These are phyloP conservation scores for Drosophila histrio DNA, from an alignment of 2,888 invertebrate species.

Conservation along the genomic window DNA sequence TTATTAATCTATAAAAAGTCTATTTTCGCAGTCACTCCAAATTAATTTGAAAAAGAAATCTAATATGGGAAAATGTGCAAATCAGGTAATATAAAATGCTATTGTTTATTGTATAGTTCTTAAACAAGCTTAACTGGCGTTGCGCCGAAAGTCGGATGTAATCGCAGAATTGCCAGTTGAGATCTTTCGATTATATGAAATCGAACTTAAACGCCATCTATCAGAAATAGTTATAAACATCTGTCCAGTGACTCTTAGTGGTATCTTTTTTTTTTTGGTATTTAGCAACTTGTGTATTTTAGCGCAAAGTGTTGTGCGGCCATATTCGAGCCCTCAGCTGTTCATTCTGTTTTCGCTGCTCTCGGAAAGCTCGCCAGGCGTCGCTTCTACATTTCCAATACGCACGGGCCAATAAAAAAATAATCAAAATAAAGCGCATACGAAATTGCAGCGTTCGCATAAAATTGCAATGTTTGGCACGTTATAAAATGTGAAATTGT, in stretches of 20 bases:
- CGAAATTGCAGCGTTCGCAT: conserved; percentile 20
- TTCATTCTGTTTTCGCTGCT: conserved; percentile 54
- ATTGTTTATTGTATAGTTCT: background rate
- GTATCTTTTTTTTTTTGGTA: conserved; percentile 20
- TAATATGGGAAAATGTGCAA: too few species aligned
- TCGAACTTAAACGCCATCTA: conserved; percentile 10
- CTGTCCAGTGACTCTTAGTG: rapidly evolving
- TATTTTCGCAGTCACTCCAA: background rate
- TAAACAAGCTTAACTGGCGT: too few species aligned
- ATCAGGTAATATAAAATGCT: too few species aligned
- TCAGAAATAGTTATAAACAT: background rate
- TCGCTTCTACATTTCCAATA: conserved; percentile 17
- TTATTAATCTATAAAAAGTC: background rate
- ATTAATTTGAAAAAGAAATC: too few species aligned
- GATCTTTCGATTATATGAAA: too few species aligned
- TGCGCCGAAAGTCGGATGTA: too few species aligned
- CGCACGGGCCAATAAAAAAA: conserved; percentile 6
- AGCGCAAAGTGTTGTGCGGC: background rate
- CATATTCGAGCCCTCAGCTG: conserved; percentile 37
- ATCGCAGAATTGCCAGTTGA: too few species aligned
- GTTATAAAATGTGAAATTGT: conserved; percentile 41
- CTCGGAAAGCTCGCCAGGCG: conserved; percentile 39
- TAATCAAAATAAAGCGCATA: conserved; percentile 7
- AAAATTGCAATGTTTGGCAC: conserved; percentile 32
- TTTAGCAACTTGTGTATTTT: conserved; percentile 10